A percentile compares a stretch with the other conserved stretches of the same genome.
These are phyloP conservation scores for Melinaea marsaeus DNA, from an alignment of 2,888 invertebrate species.

Conservation along the genomic window DNA sequence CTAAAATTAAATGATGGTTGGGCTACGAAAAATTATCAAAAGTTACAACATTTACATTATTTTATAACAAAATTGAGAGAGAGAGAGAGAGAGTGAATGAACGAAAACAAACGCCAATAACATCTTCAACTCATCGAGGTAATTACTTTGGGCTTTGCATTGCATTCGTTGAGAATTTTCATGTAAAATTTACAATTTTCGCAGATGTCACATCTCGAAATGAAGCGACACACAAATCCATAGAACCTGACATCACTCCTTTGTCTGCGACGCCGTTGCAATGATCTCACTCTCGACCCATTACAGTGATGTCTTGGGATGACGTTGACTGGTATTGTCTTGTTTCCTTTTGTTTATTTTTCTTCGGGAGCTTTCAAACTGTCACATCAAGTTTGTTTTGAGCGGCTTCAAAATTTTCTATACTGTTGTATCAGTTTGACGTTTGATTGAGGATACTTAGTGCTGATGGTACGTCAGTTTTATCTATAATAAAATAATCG, in stretches of 20 bases:
- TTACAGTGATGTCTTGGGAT: constrained; percentile 26
- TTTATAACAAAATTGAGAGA: neutral
- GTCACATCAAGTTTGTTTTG: constrained; percentile 29
- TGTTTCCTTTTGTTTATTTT: constrained; percentile 28
- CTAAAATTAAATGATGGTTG: constrained; percentile 21
- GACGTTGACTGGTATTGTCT: constrained; percentile 33
- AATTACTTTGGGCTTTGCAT: constrained; percentile 23
- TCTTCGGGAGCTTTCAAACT: constrained; percentile 31
- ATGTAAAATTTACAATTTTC: constrained; percentile 11
- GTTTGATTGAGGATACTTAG: neutral
- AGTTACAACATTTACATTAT: neutral
- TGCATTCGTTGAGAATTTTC: constrained; percentile 22
- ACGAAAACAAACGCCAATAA: constrained; percentile 1
- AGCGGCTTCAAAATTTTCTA: constrained; percentile 22
- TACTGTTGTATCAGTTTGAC: constrained; percentile 21
- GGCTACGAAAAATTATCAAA: neutral
- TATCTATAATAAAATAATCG: no score
- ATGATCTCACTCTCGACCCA: constrained; percentile 45
- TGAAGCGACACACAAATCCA: constrained; percentile 21
- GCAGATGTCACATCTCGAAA: constrained; percentile 41
- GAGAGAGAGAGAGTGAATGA: neutral
- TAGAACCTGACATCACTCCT: constrained; percentile 43
- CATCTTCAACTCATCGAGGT: constrained; percentile 18
- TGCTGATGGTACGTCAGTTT: no score
- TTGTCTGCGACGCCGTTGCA: constrained; percentile 50